Conservation (phyloP, 2,797 vertebrate genomes). For the Heterohyrax brucei region DNA sequence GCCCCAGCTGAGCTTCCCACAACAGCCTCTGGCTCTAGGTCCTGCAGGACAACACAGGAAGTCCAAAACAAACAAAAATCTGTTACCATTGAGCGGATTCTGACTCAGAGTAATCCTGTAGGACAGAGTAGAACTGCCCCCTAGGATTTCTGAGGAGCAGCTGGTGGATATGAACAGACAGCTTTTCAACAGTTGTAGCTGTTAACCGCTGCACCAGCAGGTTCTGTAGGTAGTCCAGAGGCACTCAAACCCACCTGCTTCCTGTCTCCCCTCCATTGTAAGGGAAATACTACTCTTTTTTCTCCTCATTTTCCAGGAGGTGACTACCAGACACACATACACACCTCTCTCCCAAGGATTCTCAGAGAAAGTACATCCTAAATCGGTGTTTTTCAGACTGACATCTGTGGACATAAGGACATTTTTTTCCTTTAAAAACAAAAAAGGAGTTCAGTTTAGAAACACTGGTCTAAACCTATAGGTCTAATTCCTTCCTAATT, state of each 20-base stretch:
- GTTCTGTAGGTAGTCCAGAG: background rate
- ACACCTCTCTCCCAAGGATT: background rate
- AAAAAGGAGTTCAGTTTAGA: background rate
- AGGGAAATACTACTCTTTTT: background rate
- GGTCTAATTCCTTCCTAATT: background rate
- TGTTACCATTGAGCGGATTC: no score
- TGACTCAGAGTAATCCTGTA: no score
- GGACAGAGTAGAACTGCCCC: no score
- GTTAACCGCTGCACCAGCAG: no score
- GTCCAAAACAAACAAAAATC: no score
- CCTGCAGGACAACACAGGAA: background rate
- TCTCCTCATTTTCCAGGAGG: background rate
- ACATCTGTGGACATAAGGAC: background rate
- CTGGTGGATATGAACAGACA: no score
- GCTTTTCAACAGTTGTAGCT: no score
- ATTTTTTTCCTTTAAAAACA: conserved; percentile 34
- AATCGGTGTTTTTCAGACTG: background rate
- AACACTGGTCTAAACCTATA: background rate
- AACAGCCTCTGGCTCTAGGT: background rate
- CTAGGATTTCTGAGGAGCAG: no score
- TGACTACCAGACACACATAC: background rate
- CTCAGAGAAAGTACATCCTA: conserved; percentile 25
- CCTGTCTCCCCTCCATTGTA: background rate
- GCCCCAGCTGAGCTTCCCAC: background rate
- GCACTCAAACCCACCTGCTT: background rate